Evolutionary conservation across 1,140 invertebrate genomes (phyloP).

Genomic region (Goniozus legneri): DNA sequence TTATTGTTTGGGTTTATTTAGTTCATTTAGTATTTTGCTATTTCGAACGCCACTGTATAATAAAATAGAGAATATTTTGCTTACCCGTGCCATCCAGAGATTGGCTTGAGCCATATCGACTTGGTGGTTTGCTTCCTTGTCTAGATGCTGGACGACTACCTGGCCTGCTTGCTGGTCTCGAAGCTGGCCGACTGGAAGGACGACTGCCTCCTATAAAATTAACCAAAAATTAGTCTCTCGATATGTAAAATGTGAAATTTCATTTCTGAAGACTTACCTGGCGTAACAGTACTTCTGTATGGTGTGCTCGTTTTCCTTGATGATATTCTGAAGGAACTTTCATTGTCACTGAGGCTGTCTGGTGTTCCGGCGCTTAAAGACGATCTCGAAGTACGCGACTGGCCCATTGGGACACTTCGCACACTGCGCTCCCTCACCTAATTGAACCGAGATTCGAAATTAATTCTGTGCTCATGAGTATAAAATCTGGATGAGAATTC

Average conservation of each 20-base stretch:
- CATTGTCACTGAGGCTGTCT: constrained; percentile 83
- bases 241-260: too few relatives aligned
- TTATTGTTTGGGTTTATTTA: too few relatives aligned
- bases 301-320: constrained; percentile 45
- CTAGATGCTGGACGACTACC: constrained; percentile 78
- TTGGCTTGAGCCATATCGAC: constrained; percentile 87
- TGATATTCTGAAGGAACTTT: constrained; percentile 63
- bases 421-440: constrained; percentile 86
- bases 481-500: too few relatives aligned
- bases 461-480: too few relatives aligned
- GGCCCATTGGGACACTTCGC: constrained; percentile 80
- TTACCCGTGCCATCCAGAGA: constrained; percentile 85
- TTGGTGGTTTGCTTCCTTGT: constrained; percentile 82
- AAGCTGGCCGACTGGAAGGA: constrained; percentile 66
- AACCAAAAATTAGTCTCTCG: constrained; percentile 1
- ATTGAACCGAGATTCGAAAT: too few relatives aligned
- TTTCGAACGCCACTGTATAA: too few relatives aligned
- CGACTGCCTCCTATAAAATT: constrained; percentile 49
- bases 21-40: too few relatives aligned
- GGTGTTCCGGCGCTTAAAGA: constrained; percentile 78
- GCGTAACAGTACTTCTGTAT: constrained; percentile 48
- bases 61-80: constrained; percentile 6
- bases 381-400: constrained; percentile 62
- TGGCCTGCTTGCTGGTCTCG: constrained; percentile 64
- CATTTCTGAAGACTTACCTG: constrained; percentile 55